These are phyloP conservation scores for Cataglyphis cursor DNA, from an alignment of 2,888 invertebrate species.

Conservation along the genomic window DNA sequence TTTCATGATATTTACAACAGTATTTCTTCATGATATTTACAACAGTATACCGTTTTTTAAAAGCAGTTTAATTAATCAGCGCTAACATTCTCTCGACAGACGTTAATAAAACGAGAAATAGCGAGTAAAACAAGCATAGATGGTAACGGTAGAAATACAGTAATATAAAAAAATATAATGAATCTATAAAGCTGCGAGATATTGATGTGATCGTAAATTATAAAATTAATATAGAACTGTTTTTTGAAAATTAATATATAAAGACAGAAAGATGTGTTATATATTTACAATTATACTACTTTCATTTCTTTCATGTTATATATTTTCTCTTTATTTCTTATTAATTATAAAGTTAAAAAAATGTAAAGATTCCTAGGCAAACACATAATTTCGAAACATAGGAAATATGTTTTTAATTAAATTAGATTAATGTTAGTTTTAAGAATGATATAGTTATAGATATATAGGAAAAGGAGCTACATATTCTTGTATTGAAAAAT, in stretches of 20 bases:
- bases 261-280: background rate
- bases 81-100: background rate
- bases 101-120: background rate
- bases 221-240: too few relatives aligned
- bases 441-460: slow-evolving; percentile 2
- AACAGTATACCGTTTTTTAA: too few relatives aligned
- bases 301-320: background rate
- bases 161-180: too few relatives aligned
- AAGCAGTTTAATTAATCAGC: background rate
- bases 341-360: background rate
- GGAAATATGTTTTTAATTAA: slow-evolving; percentile 6
- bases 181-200: too few relatives aligned
- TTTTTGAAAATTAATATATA: background rate
- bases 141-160: too few relatives aligned
- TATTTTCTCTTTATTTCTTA: background rate
- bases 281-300: background rate
- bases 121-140: background rate
- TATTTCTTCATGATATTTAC: too few relatives aligned
- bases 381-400: background rate
- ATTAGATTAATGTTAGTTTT: background rate
- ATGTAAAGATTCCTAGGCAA: background rate
- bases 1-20: too few relatives aligned
- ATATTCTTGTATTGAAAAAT: background rate
- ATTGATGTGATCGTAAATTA: too few relatives aligned
- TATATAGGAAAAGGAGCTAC: background rate